These are phyloP conservation scores for Brachyrhaphis roseni DNA, from an alignment of 2,797 vertebrate genomes.

Conservation along the genomic window DNA sequence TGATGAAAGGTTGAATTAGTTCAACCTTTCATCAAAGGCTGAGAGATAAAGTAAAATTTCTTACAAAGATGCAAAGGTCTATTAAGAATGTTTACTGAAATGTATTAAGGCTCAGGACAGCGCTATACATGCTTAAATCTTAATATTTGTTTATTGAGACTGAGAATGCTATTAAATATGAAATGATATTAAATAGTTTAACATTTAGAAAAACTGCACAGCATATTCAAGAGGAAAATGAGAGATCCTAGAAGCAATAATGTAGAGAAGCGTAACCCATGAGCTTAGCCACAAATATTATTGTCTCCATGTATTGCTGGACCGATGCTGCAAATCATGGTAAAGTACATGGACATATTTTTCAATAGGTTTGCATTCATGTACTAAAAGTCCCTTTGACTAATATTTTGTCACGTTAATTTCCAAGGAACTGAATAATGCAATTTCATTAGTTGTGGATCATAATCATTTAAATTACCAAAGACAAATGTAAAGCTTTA, in stretches of 20 bases:
- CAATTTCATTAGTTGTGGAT: background rate
- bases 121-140: no score
- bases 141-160: no score
- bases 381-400: background rate
- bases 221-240: background rate
- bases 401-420: background rate
- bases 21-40: no score
- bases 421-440: background rate
- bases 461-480: background rate
- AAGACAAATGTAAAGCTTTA: background rate
- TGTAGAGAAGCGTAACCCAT: background rate
- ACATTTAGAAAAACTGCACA: background rate
- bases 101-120: background rate
- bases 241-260: background rate
- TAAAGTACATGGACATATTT: background rate
- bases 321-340: background rate
- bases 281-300: background rate
- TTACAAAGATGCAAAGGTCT: background rate
- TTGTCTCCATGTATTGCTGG: background rate
- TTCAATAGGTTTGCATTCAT: background rate
- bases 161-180: no score
- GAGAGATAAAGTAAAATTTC: no score
- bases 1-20: background rate
- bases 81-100: background rate
- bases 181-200: background rate